phyloP scores from a whole-genome alignment of 2,113 vertebrate species.

The Paradoxurus hermaphroditus region DNA sequence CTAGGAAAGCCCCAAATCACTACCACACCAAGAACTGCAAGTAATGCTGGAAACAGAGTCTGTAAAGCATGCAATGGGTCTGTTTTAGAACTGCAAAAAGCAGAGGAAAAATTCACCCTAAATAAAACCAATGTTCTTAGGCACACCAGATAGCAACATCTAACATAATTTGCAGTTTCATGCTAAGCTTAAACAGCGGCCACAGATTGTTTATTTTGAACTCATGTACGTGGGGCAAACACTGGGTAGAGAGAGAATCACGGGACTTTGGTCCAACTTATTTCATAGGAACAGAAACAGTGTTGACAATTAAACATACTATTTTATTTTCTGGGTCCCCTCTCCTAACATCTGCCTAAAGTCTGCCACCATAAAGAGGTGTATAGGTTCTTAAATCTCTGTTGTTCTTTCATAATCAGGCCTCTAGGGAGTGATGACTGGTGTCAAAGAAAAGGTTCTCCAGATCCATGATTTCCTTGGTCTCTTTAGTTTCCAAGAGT shows the following conservation, averaged over 20 bases:
- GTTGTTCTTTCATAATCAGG: not conserved
- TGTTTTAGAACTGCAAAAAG: not conserved
- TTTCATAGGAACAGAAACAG: not conserved
- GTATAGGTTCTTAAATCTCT: not conserved
- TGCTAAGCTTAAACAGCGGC: not conserved
- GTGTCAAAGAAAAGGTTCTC: not conserved
- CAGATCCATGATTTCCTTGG: not conserved
- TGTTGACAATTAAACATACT: not conserved
- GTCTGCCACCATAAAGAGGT: not conserved
- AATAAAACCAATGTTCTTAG: not conserved
- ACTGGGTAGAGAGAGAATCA: not conserved
- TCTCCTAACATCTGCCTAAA: not conserved
- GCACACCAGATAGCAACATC: not conserved
- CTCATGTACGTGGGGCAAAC: not conserved
- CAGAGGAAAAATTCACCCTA: not conserved
- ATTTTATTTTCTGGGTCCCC: not conserved
- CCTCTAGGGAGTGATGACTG: not conserved
- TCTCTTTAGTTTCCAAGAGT: not conserved
- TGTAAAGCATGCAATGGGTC: not conserved
- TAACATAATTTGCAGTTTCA: not conserved
- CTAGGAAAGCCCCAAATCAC: slow-evolving; percentile 47
- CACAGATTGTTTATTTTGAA: not conserved
- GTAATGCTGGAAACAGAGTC: not conserved
- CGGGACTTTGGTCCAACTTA: not conserved
- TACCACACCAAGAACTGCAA: slow-evolving; percentile 24